A percentile compares a stretch with the other conserved stretches of the same genome.
Evolutionary conservation across 1,140 invertebrate genomes (phyloP).

Genomic region (Elysia chlorotica): DNA sequence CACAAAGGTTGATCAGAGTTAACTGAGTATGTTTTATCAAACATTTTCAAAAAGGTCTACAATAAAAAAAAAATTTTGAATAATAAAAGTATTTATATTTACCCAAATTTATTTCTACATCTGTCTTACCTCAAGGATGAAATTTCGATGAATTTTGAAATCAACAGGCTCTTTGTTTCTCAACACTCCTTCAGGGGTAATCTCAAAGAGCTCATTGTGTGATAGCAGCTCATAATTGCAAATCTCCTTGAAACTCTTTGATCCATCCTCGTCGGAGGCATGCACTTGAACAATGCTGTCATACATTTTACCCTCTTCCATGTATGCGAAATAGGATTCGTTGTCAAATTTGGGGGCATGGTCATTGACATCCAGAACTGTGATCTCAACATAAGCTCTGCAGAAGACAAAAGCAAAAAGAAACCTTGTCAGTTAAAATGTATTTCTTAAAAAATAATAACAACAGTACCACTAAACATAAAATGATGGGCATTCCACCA

Average conservation of each 20-base stretch:
- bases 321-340: conserved; percentile 71
- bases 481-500: too few relatives aligned
- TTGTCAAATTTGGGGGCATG: conserved; percentile 69
- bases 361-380: conserved; percentile 94
- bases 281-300: conserved; percentile 88
- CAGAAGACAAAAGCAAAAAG: conserved; percentile 40
- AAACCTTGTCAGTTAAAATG: neutral
- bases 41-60: too few relatives aligned
- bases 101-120: too few relatives aligned
- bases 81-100: too few relatives aligned
- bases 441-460: neutral
- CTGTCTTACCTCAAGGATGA: conserved; percentile 76
- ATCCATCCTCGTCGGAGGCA: conserved; percentile 89
- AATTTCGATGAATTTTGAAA: conserved; percentile 90
- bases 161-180: conserved; percentile 89
- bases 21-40: too few relatives aligned
- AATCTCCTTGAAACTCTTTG: conserved; percentile 88
- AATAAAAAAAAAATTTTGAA: too few relatives aligned
- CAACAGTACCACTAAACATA: too few relatives aligned
- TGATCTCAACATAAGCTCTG: conserved; percentile 91
- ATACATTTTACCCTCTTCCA: conserved; percentile 89
- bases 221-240: conserved; percentile 95
- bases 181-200: conserved; percentile 90
- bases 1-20: too few relatives aligned
- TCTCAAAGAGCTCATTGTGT: conserved; percentile 77